These are phyloP conservation scores for Brachionus sp. DNA, from an alignment of 1,140 invertebrate genomes.

Conservation along the genomic window DNA sequence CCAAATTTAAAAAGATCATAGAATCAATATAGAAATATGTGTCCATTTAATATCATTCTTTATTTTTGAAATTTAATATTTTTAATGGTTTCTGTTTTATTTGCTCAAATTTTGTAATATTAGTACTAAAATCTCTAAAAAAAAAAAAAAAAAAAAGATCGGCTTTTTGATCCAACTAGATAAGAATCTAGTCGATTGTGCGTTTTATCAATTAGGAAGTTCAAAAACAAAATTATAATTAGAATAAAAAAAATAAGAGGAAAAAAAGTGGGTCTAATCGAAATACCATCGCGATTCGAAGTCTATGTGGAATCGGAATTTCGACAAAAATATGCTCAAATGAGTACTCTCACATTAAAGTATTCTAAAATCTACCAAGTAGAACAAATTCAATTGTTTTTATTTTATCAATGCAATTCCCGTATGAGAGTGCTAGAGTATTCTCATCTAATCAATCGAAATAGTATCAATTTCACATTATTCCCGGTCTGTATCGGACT, in stretches of 20 bases:
- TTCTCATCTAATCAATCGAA: constrained; percentile 4
- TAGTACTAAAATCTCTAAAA: background rate
- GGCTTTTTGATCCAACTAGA: background rate
- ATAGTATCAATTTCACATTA: constrained; percentile 14
- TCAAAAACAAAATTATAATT: background rate
- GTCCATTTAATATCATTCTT: background rate
- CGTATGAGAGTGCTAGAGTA: background rate
- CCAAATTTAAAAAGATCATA: background rate
- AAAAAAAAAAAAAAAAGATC: no score
- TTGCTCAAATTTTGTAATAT: constrained; percentile 18
- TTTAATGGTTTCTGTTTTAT: constrained; percentile 3
- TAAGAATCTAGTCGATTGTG: background rate
- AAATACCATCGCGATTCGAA: constrained; percentile 35
- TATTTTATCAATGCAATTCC: constrained; percentile 7
- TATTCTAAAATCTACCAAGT: constrained; percentile 15
- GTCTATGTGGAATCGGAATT: background rate
- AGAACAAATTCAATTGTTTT: constrained; percentile 41
- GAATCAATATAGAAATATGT: background rate
- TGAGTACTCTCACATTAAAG: constrained; percentile 15
- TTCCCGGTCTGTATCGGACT: background rate
- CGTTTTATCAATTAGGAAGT: constrained; percentile 1
- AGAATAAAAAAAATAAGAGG: background rate
- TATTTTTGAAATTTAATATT: constrained; percentile 32
- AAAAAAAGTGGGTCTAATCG: constrained; percentile 16
- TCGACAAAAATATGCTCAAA: background rate